These are phyloP conservation scores for Crax fasciolata DNA, from an alignment of 2,797 vertebrate genomes.

Conservation along the genomic window DNA sequence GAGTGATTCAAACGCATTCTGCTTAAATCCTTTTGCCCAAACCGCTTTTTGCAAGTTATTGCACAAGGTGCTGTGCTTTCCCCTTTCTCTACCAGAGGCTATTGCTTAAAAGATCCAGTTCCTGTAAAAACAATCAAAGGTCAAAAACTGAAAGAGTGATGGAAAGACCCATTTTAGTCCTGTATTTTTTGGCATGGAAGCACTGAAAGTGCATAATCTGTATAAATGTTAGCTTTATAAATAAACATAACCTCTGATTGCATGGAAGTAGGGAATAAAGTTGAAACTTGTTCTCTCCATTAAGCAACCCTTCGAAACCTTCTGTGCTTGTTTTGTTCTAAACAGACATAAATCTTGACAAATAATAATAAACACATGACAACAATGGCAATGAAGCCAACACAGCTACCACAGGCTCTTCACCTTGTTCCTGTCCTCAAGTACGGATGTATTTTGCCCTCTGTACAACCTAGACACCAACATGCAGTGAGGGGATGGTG, in stretches of 20 bases:
- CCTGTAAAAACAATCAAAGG: constrained; percentile 82
- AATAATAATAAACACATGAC: neutral
- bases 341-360: constrained; percentile 20
- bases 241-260: constrained; percentile 79
- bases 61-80: constrained; percentile 66
- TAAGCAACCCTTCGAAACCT: constrained; percentile 57
- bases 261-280: constrained; percentile 69
- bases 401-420: neutral
- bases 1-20: constrained; percentile 47
- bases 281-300: constrained; percentile 70
- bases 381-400: neutral
- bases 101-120: constrained; percentile 81
- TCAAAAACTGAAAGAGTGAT: constrained; percentile 74
- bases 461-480: neutral
- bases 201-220: constrained; percentile 75
- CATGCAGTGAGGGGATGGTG: neutral
- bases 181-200: constrained; percentile 81
- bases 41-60: constrained; percentile 75
- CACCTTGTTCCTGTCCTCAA: neutral
- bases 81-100: constrained; percentile 64
- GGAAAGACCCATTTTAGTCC: constrained; percentile 78
- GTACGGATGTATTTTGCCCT: neutral
- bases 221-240: constrained; percentile 83
- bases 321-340: constrained; percentile 50
- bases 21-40: constrained; percentile 52